Conservation (phyloP, 1,140 invertebrate species). For the Penaeus indicus region DNA sequence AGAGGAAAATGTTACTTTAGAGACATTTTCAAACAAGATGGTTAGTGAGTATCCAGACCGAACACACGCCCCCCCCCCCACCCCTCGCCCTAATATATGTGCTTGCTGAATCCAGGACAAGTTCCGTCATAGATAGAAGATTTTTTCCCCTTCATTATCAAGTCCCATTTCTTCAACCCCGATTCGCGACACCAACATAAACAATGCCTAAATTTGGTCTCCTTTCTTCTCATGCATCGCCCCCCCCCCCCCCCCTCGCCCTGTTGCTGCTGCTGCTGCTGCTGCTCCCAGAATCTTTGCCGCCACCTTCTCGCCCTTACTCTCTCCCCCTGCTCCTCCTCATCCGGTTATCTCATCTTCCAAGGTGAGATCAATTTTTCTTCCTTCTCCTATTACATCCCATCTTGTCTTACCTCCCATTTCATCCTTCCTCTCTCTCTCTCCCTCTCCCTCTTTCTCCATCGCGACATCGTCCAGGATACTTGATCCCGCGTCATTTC, state of each 20-base stretch:
- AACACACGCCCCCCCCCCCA: too few relatives aligned
- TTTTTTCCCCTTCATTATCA: too few relatives aligned
- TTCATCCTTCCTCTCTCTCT: slow-evolving; percentile 22
- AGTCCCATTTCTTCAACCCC: too few relatives aligned
- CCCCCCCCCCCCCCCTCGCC: background rate
- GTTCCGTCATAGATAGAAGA: too few relatives aligned
- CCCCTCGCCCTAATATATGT: too few relatives aligned
- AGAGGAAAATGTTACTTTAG: too few relatives aligned
- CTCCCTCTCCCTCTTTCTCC: background rate
- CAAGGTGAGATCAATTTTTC: background rate
- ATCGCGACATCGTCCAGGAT: too few relatives aligned
- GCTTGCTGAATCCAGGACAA: too few relatives aligned
- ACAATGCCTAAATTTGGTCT: background rate
- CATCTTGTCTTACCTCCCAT: slow-evolving; percentile 18
- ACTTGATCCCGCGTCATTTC: too few relatives aligned
- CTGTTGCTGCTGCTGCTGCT: background rate
- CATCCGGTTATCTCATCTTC: background rate
- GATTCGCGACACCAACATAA: too few relatives aligned
- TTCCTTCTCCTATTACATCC: background rate
- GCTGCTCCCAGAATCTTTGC: background rate
- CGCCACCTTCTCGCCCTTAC: background rate
- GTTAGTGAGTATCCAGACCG: too few relatives aligned
- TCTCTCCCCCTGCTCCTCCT: background rate
- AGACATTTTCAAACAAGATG: too few relatives aligned
- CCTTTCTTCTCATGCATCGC: background rate